Conservation (phyloP, 2,888 invertebrate genomes). For the Metellina segmentata region DNA sequence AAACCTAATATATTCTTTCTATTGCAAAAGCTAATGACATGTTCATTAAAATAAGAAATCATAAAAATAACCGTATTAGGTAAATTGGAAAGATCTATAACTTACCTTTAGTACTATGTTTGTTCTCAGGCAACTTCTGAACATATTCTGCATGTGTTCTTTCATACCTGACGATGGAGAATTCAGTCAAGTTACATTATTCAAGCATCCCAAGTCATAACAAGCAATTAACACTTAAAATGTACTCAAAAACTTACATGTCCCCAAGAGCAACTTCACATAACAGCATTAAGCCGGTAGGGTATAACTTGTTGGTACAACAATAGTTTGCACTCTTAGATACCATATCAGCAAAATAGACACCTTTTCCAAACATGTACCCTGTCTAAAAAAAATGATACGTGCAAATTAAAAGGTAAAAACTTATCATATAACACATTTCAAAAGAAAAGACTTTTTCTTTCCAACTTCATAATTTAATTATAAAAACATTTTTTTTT, state of each 20-base stretch:
- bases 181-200: neutral
- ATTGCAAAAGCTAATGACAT: too few relatives aligned
- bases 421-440: neutral
- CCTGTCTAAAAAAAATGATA: conserved; percentile 80
- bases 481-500: too few relatives aligned
- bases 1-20: too few relatives aligned
- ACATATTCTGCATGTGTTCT: conserved; percentile 87
- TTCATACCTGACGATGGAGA: conserved; percentile 86
- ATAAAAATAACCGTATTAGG: too few relatives aligned
- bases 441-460: too few relatives aligned
- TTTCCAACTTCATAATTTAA: too few relatives aligned
- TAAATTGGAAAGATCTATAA: neutral
- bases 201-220: neutral
- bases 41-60: too few relatives aligned
- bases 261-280: conserved; percentile 82
- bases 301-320: conserved; percentile 81
- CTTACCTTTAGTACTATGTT: conserved; percentile 92
- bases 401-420: neutral
- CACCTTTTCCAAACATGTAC: conserved; percentile 83
- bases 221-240: neutral
- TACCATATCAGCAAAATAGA: conserved; percentile 83
- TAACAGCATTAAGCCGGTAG: conserved; percentile 81
- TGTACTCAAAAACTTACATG: conserved; percentile 72
- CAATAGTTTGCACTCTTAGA: conserved; percentile 83
- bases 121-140: conserved; percentile 89